Evolutionary conservation across 2,888 invertebrate species (phyloP).

Genomic region (Yponomeuta evonymella): DNA sequence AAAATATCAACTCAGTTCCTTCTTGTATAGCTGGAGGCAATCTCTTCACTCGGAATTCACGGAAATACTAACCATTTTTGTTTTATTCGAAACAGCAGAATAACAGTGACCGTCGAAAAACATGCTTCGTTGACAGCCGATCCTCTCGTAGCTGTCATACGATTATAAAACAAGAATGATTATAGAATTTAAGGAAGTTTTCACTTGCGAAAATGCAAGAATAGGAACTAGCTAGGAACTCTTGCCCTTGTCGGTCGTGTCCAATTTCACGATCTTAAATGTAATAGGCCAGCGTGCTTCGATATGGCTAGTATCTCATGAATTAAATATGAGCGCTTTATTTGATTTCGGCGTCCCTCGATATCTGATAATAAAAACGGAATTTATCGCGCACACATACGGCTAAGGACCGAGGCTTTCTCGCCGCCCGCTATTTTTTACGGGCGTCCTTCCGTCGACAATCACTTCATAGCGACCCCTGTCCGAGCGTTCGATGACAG

Average conservation of each 20-base stretch:
- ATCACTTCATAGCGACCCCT: conserved; percentile 76
- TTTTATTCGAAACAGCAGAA: too few relatives aligned
- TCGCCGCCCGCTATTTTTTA: conserved; percentile 73
- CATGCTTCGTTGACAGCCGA: too few relatives aligned
- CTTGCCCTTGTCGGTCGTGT: conserved; percentile 39
- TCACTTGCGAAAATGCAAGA: too few relatives aligned
- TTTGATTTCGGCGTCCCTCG: conserved; percentile 76
- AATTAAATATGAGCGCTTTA: conserved; percentile 77
- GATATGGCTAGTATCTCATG: conserved; percentile 75
- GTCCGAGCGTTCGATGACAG: conserved; percentile 76
- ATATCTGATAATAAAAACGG: conserved; percentile 77
- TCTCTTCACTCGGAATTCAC: conserved; percentile 27
- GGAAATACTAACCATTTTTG: conserved; percentile 15
- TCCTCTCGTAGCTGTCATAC: too few relatives aligned
- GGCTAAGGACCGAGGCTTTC: conserved; percentile 46
- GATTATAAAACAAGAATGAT: too few relatives aligned
- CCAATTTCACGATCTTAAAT: conserved; percentile 62
- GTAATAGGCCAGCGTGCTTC: conserved; percentile 69
- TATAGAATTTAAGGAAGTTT: too few relatives aligned
- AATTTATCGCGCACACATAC: conserved; percentile 71
- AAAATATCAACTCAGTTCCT: conserved; percentile 64
- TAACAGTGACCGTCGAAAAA: too few relatives aligned
- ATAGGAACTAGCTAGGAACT: too few relatives aligned
- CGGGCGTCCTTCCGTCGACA: conserved; percentile 68
- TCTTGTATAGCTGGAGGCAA: conserved; percentile 22